Evolutionary conservation across 2,888 invertebrate species (phyloP).

Genomic region (Caprella mutica): DNA sequence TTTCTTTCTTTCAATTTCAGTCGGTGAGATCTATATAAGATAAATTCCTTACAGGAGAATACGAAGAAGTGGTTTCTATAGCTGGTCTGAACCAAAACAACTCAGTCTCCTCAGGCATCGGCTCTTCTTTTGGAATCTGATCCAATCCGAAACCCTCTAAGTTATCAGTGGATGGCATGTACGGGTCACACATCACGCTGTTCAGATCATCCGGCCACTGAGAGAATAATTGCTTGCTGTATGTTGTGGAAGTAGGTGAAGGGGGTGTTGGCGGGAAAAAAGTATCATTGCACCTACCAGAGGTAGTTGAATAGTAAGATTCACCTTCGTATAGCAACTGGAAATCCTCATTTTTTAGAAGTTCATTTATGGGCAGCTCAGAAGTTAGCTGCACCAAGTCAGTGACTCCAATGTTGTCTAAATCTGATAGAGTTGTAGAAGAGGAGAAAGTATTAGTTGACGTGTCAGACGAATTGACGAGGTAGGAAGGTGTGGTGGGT

Average conservation of each 20-base stretch:
- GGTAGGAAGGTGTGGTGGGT: too few relatives aligned
- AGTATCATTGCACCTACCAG: neutral
- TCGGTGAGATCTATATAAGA: too few relatives aligned
- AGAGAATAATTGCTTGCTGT: neutral
- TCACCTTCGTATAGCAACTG: neutral
- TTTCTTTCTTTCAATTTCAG: too few relatives aligned
- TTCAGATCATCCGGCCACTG: neutral
- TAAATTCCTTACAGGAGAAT: too few relatives aligned
- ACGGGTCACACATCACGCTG: neutral
- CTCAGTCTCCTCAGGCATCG: too few relatives aligned
- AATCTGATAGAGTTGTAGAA: conserved; percentile 15
- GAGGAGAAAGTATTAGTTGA: neutral
- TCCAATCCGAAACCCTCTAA: too few relatives aligned
- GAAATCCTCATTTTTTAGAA: neutral
- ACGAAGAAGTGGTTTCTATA: too few relatives aligned
- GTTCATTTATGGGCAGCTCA: conserved; percentile 14
- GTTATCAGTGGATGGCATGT: neutral
- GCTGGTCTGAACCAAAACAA: too few relatives aligned
- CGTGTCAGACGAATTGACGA: too few relatives aligned
- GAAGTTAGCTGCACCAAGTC: conserved; percentile 20
- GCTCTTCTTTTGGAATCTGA: too few relatives aligned
- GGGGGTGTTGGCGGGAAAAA: conserved; percentile 4
- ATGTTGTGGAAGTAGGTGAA: neutral
- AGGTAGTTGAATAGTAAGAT: too few relatives aligned
- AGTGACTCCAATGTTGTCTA: conserved; percentile 25